Conservation (phyloP, 1,140 invertebrate species). For the Nixonia krombeini region DNA sequence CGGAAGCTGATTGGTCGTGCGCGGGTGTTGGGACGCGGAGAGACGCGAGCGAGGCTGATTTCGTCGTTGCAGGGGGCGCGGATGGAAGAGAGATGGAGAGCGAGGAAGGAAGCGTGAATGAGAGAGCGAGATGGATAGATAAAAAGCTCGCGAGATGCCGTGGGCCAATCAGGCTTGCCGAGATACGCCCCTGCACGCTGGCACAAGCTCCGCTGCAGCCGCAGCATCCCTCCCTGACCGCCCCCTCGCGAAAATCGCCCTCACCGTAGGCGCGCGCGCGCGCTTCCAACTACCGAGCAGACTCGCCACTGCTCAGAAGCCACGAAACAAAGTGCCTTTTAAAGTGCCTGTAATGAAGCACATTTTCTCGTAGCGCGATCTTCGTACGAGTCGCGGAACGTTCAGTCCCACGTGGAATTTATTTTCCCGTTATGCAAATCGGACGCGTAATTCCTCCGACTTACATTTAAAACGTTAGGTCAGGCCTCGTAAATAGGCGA, state of each 20-base stretch:
- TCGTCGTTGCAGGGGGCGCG: constrained; percentile 2
- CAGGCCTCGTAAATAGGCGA: constrained; percentile 34
- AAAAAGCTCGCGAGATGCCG: constrained; percentile 28
- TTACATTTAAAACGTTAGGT: constrained; percentile 40
- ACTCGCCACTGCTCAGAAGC: no score
- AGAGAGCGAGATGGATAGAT: constrained; percentile 10
- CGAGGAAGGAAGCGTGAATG: constrained; percentile 1
- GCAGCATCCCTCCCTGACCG: no score
- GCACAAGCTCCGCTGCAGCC: no score
- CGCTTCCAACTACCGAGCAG: no score
- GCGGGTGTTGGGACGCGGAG: constrained; percentile 33
- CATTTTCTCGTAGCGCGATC: constrained; percentile 35
- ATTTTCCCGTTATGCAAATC: constrained; percentile 46
- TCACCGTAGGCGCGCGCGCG: no score
- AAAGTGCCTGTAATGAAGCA: constrained; percentile 30
- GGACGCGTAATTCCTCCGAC: constrained; percentile 26
- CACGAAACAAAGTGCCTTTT: constrained; percentile 32
- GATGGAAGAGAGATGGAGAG: constrained; percentile 16
- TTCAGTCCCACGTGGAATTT: constrained; percentile 34
- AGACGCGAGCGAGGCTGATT: background rate
- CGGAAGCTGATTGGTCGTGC: constrained; percentile 56
- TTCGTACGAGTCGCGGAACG: constrained; percentile 27
- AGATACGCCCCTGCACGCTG: constrained; percentile 23
- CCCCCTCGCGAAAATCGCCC: no score
- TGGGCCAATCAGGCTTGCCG: constrained; percentile 19